Evolutionary conservation across 2,113 vertebrate genomes (phyloP).

Genomic region (Gymnocephalus cernua): DNA sequence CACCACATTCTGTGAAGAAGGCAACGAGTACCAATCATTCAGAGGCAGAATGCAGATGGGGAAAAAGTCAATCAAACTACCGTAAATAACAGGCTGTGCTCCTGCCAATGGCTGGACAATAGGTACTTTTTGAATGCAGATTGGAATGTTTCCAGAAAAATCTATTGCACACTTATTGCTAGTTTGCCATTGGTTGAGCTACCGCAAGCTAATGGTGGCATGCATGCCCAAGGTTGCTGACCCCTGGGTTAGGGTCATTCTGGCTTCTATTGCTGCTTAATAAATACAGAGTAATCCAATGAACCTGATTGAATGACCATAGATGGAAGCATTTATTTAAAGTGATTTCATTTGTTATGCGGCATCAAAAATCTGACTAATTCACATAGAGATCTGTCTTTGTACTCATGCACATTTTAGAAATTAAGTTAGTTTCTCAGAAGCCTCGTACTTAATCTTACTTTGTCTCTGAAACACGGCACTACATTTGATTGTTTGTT

Average conservation of each 20-base stretch:
- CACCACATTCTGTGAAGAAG: too few species aligned
- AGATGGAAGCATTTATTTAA: conserved; percentile 7
- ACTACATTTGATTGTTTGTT: conserved; percentile 22
- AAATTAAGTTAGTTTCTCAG: conserved; percentile 20
- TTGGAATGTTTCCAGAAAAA: too few species aligned
- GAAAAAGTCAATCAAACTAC: too few species aligned
- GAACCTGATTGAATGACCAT: conserved; percentile 4
- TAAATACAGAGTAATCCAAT: conserved; percentile 21
- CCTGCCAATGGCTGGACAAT: too few species aligned
- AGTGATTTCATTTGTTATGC: conserved; percentile 13
- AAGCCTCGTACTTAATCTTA: conserved; percentile 25
- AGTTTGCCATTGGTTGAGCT: too few species aligned
- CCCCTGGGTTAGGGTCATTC: neutral
- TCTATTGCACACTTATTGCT: too few species aligned
- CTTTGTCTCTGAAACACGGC: conserved; percentile 32
- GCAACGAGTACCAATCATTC: too few species aligned
- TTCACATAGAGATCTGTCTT: neutral
- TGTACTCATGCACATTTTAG: neutral
- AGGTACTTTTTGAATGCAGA: too few species aligned
- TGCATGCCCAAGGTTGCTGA: too few species aligned
- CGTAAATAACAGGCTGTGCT: too few species aligned
- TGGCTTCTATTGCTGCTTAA: neutral
- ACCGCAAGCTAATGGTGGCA: too few species aligned
- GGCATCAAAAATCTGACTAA: neutral
- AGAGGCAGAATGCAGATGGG: too few species aligned